Evolutionary conservation across 2,888 invertebrate species (phyloP).

Genomic region (Saturnia japonica): DNA sequence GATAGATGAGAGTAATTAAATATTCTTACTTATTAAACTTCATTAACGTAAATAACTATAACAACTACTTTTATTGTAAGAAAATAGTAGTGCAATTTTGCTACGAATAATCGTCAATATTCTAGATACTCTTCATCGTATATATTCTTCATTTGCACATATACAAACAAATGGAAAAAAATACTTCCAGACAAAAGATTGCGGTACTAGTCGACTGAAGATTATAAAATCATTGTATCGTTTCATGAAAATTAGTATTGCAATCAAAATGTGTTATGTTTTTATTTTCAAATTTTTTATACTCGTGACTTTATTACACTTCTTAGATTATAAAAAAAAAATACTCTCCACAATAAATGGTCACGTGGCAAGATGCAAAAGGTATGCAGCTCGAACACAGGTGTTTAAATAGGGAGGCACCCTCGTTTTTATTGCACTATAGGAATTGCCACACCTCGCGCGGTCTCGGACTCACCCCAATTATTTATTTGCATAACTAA

Average conservation of each 20-base stretch:
- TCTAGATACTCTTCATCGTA: too few species aligned
- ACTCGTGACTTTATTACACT: not conserved
- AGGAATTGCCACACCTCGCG: slow-evolving; percentile 37
- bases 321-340: not conserved
- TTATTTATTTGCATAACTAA: slow-evolving; percentile 73
- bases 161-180: too few species aligned
- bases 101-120: not conserved
- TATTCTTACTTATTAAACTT: not conserved
- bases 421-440: slow-evolving; percentile 31
- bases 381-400: slow-evolving; percentile 29
- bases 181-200: not conserved
- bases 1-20: not conserved
- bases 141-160: too few species aligned
- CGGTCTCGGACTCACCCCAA: slow-evolving; percentile 41
- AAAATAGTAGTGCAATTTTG: not conserved
- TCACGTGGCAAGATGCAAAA: slow-evolving; percentile 39
- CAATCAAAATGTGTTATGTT: not conserved
- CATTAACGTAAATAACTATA: too few species aligned
- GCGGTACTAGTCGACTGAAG: not conserved
- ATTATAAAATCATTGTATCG: not conserved
- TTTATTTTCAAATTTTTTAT: not conserved
- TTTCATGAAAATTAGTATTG: not conserved
- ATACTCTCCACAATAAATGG: slow-evolving; percentile 20
- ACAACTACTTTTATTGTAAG: not conserved
- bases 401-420: slow-evolving; percentile 44